Evolutionary conservation across 35 echinoderm and acorn worm genomes (phyloP).

Genomic region (Heliocidaris erythrogramma): DNA sequence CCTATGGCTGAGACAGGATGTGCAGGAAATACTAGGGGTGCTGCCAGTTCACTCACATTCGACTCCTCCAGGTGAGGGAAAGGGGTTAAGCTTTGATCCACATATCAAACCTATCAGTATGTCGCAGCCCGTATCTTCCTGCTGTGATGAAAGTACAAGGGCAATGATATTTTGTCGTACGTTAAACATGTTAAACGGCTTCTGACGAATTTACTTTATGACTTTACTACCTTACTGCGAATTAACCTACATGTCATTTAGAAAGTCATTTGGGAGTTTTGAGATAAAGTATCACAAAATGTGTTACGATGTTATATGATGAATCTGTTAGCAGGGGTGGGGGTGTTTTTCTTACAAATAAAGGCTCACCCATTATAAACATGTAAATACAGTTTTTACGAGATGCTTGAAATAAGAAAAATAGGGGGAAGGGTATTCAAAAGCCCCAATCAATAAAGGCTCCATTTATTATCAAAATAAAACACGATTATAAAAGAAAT

Average conservation of each 20-base stretch:
- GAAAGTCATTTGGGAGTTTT: background rate
- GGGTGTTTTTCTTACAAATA: no score
- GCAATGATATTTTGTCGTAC: background rate
- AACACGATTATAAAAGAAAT: no score
- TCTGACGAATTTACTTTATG: background rate
- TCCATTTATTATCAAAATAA: no score
- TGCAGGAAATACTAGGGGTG: background rate
- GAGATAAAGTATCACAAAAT: background rate
- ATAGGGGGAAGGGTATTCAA: no score
- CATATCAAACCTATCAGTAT: slow-evolving; percentile 3
- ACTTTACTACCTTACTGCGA: background rate
- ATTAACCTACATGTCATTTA: background rate
- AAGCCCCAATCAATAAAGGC: no score
- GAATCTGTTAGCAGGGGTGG: background rate
- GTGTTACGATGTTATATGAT: background rate
- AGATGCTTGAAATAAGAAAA: no score
- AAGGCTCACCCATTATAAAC: no score
- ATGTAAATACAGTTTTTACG: no score
- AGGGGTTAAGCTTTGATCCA: background rate
- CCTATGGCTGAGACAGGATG: background rate
- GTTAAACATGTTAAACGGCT: background rate
- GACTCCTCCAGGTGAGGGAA: background rate
- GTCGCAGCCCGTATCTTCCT: background rate
- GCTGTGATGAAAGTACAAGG: slow-evolving; percentile 16
- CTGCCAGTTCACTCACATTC: background rate